Conservation (phyloP, 1,140 invertebrate genomes). For the Bombus confusus region DNA sequence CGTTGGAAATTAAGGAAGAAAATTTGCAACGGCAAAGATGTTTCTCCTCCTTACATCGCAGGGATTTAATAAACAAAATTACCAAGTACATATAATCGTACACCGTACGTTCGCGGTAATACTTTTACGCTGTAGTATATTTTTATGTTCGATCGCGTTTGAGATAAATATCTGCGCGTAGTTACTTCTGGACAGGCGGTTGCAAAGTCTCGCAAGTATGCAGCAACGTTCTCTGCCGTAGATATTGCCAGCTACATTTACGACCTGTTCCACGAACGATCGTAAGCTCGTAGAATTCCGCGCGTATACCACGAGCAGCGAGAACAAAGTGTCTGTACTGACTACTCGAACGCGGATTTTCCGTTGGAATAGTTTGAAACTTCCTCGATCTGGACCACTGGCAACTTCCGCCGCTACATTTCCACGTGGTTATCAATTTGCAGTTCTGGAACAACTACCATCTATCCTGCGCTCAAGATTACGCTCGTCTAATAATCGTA, state of each 20-base stretch:
- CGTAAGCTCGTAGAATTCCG: neutral
- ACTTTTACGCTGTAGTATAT: too few relatives aligned
- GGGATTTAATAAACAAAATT: too few relatives aligned
- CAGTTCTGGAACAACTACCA: neutral
- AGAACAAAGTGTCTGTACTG: neutral
- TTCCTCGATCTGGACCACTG: neutral
- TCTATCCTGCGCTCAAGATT: neutral
- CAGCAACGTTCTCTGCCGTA: neutral
- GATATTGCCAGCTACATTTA: neutral
- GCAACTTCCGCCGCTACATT: neutral
- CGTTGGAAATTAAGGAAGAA: too few relatives aligned
- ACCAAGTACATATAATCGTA: too few relatives aligned
- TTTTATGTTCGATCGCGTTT: too few relatives aligned
- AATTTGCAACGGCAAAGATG: too few relatives aligned
- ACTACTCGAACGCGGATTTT: neutral
- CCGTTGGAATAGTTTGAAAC: neutral
- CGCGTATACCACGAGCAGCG: neutral
- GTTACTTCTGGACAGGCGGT: too few relatives aligned
- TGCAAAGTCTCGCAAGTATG: too few relatives aligned
- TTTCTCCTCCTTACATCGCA: too few relatives aligned
- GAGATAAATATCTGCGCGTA: too few relatives aligned
- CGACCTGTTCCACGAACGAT: neutral
- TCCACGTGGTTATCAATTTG: neutral
- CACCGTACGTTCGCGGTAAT: accelerated
- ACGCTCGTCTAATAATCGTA: neutral